Evolutionary conservation across 35 echinoderm and acorn worm genomes (phyloP), one percentile per base, ranked within the genome.

Genomic region (Apostichopus californicus): DNA sequence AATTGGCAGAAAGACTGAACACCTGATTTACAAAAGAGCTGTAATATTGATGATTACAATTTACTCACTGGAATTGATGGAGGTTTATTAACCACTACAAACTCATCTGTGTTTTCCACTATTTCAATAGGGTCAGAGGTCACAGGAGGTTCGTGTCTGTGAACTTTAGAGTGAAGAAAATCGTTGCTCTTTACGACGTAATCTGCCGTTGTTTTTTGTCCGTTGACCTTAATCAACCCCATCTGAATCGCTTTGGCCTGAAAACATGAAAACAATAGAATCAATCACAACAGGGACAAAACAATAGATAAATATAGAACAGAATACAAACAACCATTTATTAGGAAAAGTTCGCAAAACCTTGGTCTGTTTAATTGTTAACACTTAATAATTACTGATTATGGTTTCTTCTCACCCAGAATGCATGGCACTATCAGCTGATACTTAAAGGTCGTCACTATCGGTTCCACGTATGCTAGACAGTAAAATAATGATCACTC

Each of bases 61-160:
- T 17, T 24, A 94, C 90, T 86, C 90, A 98, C 96, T 13, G 96
- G 96, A 1, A 98, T 95, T n/a, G 96, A 98, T n/a, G 96, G 57
- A 22, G 96, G 96, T 81, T 98, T 98, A 72, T 98, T 94, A 57
- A 98, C 94, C 78, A 98, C 96, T 14, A 98, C 83, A 57, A 92
- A 94, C 6, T 98, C 96, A 64, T 95, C 92, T 59, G 84, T 92
- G 9, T 81, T 75, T 55, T 90, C 79, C 5, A 98, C 87, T 23
- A 98, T 93, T 3, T 95, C 84, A 22, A 98, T 92, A 8, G 94
- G 94, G 86, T 95, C 68, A 25, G 92, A 86, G 5, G 96, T 91
- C 4, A 98, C 96, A 9, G 96, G 96, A 56, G 96, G 96, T 88
- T 98, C 96, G 75, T 98, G 96, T 25, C 96, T 83, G 61, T 98